Evolutionary conservation across 2,888 invertebrate genomes (phyloP).

Genomic region (Parnassius apollo): DNA sequence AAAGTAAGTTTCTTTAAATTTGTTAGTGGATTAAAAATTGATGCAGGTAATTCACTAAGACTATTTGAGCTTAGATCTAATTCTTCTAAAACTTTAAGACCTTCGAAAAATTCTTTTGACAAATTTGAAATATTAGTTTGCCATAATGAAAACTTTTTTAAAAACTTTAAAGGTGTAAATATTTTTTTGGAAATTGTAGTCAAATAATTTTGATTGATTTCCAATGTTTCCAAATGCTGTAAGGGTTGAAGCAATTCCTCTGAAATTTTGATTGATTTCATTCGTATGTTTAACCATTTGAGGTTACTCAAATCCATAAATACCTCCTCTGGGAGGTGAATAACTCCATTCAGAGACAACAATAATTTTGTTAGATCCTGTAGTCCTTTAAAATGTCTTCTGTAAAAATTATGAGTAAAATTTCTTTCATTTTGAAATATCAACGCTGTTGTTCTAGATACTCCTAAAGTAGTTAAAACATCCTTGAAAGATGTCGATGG

Average conservation of each 20-base stretch:
- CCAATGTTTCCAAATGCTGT: constrained; percentile 81
- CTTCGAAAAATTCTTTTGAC: constrained; percentile 82
- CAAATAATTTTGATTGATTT: constrained; percentile 85
- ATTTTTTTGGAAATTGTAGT: constrained; percentile 80
- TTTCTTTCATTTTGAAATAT: constrained; percentile 79
- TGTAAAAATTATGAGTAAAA: constrained; percentile 78
- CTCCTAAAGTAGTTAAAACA: constrained; percentile 69
- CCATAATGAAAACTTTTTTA: constrained; percentile 85
- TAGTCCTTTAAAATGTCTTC: constrained; percentile 81
- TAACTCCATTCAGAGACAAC: constrained; percentile 82
- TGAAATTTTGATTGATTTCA: constrained; percentile 81
- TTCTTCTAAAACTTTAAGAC: constrained; percentile 82
- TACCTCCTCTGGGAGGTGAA: constrained; percentile 82
- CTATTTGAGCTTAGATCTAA: constrained; percentile 86
- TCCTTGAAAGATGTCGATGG: constrained; percentile 75
- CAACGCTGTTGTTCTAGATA: constrained; percentile 74
- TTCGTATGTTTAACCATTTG: constrained; percentile 83
- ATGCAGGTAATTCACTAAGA: constrained; percentile 81
- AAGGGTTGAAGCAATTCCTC: constrained; percentile 79
- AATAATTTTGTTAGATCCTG: constrained; percentile 77
- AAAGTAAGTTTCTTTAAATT: constrained; percentile 84
- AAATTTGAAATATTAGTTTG: constrained; percentile 85
- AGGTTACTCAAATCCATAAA: constrained; percentile 82
- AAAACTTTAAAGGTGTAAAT: constrained; percentile 82
- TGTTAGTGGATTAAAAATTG: constrained; percentile 82